These are phyloP conservation scores for Drosophila demipolita DNA, from an alignment of 2,888 invertebrate genomes.

Conservation along the genomic window DNA sequence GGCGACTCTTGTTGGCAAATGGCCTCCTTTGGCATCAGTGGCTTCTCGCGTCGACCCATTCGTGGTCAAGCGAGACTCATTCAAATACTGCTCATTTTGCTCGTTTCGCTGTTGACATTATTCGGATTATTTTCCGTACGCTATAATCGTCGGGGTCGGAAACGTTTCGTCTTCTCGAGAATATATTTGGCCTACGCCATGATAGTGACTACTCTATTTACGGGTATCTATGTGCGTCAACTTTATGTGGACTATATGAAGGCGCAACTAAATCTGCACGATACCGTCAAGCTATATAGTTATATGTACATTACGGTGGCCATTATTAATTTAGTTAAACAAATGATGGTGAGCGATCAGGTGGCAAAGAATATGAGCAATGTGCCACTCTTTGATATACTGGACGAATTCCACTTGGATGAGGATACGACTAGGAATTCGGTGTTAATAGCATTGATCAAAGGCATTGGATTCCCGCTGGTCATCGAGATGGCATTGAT, in stretches of 20 bases:
- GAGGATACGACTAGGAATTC: constrained; percentile 34
- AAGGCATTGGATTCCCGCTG: constrained; percentile 70
- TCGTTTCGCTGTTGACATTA: constrained; percentile 50
- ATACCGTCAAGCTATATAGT: constrained; percentile 74
- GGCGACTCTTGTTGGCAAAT: constrained; percentile 27
- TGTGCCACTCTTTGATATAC: constrained; percentile 58
- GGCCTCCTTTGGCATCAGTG: constrained; percentile 32
- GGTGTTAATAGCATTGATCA: constrained; percentile 57
- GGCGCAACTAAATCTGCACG: constrained; percentile 66
- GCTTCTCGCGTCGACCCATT: constrained; percentile 38
- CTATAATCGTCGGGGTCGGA: constrained; percentile 41
- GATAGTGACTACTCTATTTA: constrained; percentile 54
- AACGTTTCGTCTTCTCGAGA: constrained; percentile 60
- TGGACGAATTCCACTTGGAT: constrained; percentile 61
- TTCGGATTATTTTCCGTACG: constrained; percentile 67
- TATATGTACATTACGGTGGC: constrained; percentile 78
- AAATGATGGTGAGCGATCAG: constrained; percentile 46
- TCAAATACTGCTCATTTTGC: constrained; percentile 38
- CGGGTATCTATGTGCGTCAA: constrained; percentile 61
- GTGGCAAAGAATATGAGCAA: constrained; percentile 59
- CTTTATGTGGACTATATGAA: constrained; percentile 66
- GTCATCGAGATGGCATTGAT: constrained; percentile 66
- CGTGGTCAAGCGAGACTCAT: constrained; percentile 39
- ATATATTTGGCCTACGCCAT: constrained; percentile 63
- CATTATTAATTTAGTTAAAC: constrained; percentile 64